A percentile compares a stretch with the other conserved stretches of the same genome.
Conservation (phyloP, 1,140 invertebrate species). For the Euura saliciscinereae region DNA sequence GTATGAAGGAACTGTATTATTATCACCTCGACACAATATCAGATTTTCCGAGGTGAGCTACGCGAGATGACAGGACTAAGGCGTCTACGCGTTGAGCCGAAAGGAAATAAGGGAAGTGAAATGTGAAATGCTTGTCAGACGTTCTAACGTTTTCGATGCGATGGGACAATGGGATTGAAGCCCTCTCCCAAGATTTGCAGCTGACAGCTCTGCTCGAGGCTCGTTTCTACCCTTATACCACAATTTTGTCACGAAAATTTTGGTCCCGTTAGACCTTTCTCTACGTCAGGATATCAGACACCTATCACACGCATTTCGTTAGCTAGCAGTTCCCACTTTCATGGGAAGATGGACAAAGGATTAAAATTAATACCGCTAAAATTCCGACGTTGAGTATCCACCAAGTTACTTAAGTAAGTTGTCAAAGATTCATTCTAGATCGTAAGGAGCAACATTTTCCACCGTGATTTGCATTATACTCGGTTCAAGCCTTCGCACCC, state of each 20-base stretch:
- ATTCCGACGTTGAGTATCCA: too few relatives aligned
- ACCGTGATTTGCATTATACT: too few relatives aligned
- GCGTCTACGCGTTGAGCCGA: not conserved
- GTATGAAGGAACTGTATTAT: not conserved
- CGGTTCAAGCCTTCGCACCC: too few relatives aligned
- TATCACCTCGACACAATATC: not conserved
- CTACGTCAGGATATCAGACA: not conserved
- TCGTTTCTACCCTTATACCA: not conserved
- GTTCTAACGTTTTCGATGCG: not conserved
- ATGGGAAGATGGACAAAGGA: not conserved
- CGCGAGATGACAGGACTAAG: not conserved
- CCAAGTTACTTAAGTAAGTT: too few relatives aligned
- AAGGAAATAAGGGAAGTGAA: slow-evolving; percentile 5
- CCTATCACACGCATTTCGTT: not conserved
- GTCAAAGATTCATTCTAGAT: too few relatives aligned
- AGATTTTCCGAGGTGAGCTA: not conserved
- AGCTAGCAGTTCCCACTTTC: not conserved
- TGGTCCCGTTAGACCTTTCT: not conserved
- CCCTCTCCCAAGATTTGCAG: not conserved
- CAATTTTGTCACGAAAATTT: not conserved
- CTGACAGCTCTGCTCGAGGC: not conserved
- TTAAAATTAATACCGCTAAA: too few relatives aligned
- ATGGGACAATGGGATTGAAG: not conserved
- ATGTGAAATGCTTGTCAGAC: slow-evolving; percentile 7
- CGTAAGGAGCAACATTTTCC: too few relatives aligned